These are phyloP conservation scores for Lysandra coridon DNA, from an alignment of 2,888 invertebrate genomes.

Conservation along the genomic window DNA sequence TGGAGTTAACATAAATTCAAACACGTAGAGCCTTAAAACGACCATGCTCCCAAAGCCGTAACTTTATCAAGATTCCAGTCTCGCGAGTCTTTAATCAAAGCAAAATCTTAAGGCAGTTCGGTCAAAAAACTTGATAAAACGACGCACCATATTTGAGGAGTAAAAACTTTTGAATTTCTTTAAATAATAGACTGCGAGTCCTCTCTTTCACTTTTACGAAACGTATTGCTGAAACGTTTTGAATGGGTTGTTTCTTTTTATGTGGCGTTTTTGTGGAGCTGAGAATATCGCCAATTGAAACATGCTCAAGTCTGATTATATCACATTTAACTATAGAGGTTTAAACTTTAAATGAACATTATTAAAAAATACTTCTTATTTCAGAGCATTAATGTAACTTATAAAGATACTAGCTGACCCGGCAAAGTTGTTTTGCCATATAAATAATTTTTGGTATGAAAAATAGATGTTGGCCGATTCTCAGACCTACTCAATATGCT, in stretches of 20 bases:
- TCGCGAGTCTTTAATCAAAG: neutral
- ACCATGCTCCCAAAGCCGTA: neutral
- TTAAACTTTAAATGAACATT: too few species aligned
- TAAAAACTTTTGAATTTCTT: slow-evolving; percentile 17
- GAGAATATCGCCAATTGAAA: slow-evolving; percentile 11
- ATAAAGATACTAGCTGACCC: too few species aligned
- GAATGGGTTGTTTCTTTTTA: slow-evolving; percentile 29
- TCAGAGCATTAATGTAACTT: too few species aligned
- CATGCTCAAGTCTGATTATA: neutral
- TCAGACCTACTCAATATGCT: too few species aligned
- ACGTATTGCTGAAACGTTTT: neutral
- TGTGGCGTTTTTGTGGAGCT: slow-evolving; percentile 14
- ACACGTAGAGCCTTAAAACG: neutral
- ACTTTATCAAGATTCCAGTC: neutral
- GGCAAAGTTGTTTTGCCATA: too few species aligned
- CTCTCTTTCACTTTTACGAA: slow-evolving; percentile 11
- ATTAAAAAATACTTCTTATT: too few species aligned
- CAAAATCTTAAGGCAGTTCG: slow-evolving; percentile 2
- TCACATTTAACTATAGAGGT: neutral
- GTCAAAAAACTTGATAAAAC: slow-evolving; percentile 1
- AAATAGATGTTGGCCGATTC: too few species aligned
- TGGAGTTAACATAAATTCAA: neutral
- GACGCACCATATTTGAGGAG: neutral
- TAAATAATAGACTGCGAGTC: slow-evolving; percentile 24
- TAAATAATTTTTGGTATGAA: too few species aligned